phyloP scores from a whole-genome alignment of 2,113 vertebrate genomes.

The Nicator chloris region DNA sequence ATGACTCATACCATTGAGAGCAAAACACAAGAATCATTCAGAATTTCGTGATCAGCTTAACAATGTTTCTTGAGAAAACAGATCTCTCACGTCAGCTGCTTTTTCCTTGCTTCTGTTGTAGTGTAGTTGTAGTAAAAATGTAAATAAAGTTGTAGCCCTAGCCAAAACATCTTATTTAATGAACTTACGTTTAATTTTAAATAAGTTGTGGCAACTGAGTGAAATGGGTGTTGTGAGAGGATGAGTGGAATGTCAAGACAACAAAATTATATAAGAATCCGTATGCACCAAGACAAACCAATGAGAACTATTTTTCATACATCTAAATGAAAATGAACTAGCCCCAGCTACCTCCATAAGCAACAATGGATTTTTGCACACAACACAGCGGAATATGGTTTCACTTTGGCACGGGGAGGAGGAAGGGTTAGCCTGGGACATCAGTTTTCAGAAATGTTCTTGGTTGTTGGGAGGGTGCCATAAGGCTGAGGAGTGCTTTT shows the following conservation, averaged over 20 bases:
- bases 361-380: background rate
- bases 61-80: background rate
- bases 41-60: background rate
- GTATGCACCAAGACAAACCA: background rate
- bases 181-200: background rate
- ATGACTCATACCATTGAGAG: constrained; percentile 29
- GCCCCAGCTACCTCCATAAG: background rate
- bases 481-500: background rate
- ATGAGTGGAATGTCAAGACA: background rate
- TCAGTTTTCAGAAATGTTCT: background rate
- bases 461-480: background rate
- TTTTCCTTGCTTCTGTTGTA: background rate
- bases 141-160: background rate
- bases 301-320: background rate
- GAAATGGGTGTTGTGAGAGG: background rate
- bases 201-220: background rate
- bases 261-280: background rate
- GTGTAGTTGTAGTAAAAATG: too few species aligned
- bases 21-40: background rate
- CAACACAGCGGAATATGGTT: background rate
- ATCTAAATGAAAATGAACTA: background rate
- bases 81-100: background rate
- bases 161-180: background rate
- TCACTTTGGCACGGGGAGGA: background rate
- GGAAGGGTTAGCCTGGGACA: background rate